phyloP scores from a whole-genome alignment of 1,140 invertebrate genomes.

The Paracyclopina nana region DNA sequence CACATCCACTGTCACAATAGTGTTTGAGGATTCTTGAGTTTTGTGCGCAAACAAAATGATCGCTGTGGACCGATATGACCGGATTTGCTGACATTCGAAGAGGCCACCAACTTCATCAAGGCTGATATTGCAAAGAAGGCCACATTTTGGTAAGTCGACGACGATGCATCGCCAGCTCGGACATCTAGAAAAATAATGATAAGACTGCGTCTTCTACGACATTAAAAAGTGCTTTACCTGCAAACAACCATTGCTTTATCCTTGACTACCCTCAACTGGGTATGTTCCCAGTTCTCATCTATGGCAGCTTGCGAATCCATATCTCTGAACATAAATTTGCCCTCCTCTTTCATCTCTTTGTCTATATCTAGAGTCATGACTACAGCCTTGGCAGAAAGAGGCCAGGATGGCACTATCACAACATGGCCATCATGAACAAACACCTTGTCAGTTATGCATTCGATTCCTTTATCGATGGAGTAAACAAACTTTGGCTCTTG shows the following conservation, averaged over 20 bases:
- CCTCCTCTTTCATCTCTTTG: conserved; percentile 8
- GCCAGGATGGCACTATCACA: conserved; percentile 15
- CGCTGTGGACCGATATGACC: conserved; percentile 7
- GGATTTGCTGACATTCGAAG: conserved; percentile 12
- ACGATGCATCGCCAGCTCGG: conserved; percentile 7
- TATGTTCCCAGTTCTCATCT: conserved; percentile 4
- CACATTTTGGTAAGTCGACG: not conserved
- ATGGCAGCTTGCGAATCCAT: not conserved
- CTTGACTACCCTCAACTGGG: conserved; percentile 1
- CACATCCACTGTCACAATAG: conserved; percentile 7
- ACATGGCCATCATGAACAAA: conserved; percentile 2
- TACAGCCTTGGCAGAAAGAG: conserved; percentile 4
- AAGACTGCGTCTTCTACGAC: too few relatives aligned
- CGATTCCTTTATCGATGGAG: conserved; percentile 2
- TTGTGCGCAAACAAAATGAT: conserved; percentile 2
- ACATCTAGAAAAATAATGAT: too few relatives aligned
- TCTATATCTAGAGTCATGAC: conserved; percentile 14
- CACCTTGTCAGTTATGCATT: conserved; percentile 13
- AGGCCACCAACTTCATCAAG: not conserved
- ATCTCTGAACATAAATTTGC: conserved; percentile 2
- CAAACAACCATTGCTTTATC: conserved; percentile 5
- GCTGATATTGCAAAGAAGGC: not conserved
- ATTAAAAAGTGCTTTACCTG: too few relatives aligned
- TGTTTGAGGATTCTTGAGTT: not conserved
- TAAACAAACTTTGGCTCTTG: conserved; percentile 9